Evolutionary conservation across 2,888 invertebrate genomes (phyloP), one percentile per base, ranked within the genome.

Genomic region (Sabatieria punctata): DNA sequence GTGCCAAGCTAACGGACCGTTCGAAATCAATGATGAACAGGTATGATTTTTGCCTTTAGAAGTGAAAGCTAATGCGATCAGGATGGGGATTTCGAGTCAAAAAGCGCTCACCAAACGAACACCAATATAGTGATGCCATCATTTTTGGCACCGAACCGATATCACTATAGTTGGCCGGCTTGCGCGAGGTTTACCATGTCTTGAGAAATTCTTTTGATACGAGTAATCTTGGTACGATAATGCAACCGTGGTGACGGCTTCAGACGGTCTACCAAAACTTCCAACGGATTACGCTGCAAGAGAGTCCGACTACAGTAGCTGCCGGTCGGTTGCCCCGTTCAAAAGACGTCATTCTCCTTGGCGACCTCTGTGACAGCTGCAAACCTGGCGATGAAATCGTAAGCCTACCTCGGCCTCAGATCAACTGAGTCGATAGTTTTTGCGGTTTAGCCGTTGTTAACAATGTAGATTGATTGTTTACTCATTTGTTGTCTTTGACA

Each of bases 371-470:
- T 57, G 97, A 97, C 67, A 74, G 82, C 2, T 93, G 91, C 70
- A 95, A 95, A 66, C 97, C 97, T 0, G 97, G 97, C 0, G 97
- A 97, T 65, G 97, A 97, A 69, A 79, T 99, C 23, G 95, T 72
- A 56, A 63, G 67, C 6, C 6, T 19, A 2, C 19, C 23, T n/a
- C 21, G 22, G 19, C 46, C 47, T 25, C n/a, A n/a, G 13, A 33
- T 13, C 13, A 13, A 13, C 33, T 33, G n/a, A 33, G 33, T 33
- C n/a, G n/a, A 33, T 33, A 33, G 11, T 33, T 11, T 13, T 11
- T 33, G 33, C 13, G 33, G 11, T 33, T 33, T 33, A 11, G 33
- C n/a, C n/a, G n/a, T n/a, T n/a, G n/a, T n/a, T n/a, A 8, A 15
- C 15, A 30, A 30, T 30, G 30, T 30, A 30, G 30, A 15, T 30